phyloP scores from a whole-genome alignment of 2,888 invertebrate species.

The Gonocerus acuteangulatus region DNA sequence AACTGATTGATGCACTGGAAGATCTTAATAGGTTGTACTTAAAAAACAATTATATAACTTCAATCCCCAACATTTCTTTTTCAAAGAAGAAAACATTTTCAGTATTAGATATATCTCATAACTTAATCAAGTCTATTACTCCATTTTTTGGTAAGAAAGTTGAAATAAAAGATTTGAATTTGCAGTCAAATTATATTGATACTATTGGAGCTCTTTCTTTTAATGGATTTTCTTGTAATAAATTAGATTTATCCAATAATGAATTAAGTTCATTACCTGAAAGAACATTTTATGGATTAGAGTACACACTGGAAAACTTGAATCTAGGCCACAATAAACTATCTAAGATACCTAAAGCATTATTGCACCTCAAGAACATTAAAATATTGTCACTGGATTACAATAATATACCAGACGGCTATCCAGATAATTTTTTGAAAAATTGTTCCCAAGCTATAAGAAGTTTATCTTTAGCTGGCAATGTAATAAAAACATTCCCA shows the following conservation, averaged over 20 bases:
- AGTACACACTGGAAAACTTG: slow-evolving; percentile 66
- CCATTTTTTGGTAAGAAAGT: slow-evolving; percentile 42
- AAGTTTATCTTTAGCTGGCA: slow-evolving; percentile 71
- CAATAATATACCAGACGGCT: slow-evolving; percentile 59
- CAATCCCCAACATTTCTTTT: slow-evolving; percentile 50
- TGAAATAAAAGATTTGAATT: slow-evolving; percentile 44
- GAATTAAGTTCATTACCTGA: slow-evolving; percentile 46
- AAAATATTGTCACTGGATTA: slow-evolving; percentile 75
- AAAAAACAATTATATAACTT: slow-evolving; percentile 55
- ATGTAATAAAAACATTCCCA: slow-evolving; percentile 67
- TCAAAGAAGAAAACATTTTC: slow-evolving; percentile 61
- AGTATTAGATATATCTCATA: slow-evolving; percentile 75
- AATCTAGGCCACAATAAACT: slow-evolving; percentile 75
- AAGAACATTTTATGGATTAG: slow-evolving; percentile 64
- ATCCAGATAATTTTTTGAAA: slow-evolving; percentile 43
- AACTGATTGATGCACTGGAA: slow-evolving; percentile 53
- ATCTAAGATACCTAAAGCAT: slow-evolving; percentile 59
- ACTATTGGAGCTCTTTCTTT: slow-evolving; percentile 40
- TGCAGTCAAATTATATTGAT: slow-evolving; percentile 44
- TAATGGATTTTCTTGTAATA: slow-evolving; percentile 55
- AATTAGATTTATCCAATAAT: slow-evolving; percentile 73
- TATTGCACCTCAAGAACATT: slow-evolving; percentile 58
- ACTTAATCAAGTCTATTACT: slow-evolving; percentile 52
- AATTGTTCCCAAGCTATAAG: slow-evolving; percentile 53
- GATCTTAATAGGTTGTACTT: slow-evolving; percentile 63